A percentile compares a stretch with the other conserved stretches of the same genome.
phyloP scores from a whole-genome alignment of 2,113 vertebrate genomes.

The Grammomys surdaster region DNA sequence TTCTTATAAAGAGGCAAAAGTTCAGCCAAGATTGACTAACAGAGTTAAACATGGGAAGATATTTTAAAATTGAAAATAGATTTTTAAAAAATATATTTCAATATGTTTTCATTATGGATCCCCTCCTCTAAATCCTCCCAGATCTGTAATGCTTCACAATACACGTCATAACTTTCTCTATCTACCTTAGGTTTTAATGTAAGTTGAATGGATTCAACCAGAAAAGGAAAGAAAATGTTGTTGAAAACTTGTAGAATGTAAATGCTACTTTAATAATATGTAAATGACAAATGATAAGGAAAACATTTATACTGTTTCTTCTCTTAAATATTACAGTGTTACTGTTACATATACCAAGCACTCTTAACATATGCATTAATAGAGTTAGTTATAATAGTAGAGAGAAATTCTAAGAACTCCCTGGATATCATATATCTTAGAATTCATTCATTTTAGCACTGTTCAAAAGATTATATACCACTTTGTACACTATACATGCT shows the following conservation, averaged over 20 bases:
- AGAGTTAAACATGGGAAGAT: neutral
- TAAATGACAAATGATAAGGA: neutral
- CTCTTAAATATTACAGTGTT: neutral
- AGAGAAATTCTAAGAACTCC: neutral
- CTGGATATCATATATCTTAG: neutral
- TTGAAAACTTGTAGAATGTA: neutral
- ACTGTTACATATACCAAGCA: neutral
- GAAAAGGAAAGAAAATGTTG: neutral
- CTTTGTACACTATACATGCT: neutral
- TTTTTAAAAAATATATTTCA: neutral
- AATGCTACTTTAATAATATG: neutral
- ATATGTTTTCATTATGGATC: neutral
- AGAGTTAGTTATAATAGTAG: neutral
- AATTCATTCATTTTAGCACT: neutral
- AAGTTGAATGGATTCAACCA: neutral
- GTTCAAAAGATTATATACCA: neutral
- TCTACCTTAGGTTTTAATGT: neutral
- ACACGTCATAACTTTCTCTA: neutral
- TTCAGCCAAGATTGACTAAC: neutral
- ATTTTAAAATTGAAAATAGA: neutral
- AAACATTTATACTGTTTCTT: neutral
- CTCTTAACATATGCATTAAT: neutral
- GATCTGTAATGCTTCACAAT: rapidly evolving
- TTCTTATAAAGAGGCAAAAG: neutral
- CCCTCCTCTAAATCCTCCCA: neutral